Conservation (phyloP, 92 coral and sea anemone species). For the Bergia puertoricense region DNA sequence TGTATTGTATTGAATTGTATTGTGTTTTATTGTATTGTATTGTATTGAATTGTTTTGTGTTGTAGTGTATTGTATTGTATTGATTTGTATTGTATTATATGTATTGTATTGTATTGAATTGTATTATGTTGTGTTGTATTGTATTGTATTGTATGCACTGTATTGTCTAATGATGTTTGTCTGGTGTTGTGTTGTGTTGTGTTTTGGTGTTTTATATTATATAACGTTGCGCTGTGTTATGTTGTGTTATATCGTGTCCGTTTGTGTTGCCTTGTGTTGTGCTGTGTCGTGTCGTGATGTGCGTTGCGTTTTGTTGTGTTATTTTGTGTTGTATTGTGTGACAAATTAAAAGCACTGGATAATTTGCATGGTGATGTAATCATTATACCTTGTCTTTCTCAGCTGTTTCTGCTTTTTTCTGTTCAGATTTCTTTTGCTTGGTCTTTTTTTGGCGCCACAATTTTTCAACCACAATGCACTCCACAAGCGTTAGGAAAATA, state of each 20-base stretch:
- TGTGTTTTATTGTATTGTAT: no score
- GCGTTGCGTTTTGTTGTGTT: not conserved
- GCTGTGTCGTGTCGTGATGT: not conserved
- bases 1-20: not conserved
- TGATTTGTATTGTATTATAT: no score
- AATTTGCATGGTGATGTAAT: no score
- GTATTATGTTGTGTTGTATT: no score
- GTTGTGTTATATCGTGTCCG: no score
- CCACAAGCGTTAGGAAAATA: slow-evolving; percentile 42
- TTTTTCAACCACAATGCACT: slow-evolving; percentile 42
- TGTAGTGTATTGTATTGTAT: not conserved
- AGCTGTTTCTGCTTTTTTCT: slow-evolving; percentile 18
- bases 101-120: no score
- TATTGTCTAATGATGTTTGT: no score
- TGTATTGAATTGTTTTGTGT: not conserved
- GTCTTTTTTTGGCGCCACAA: slow-evolving; percentile 10
- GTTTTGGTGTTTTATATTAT: no score
- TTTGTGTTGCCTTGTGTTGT: not conserved
- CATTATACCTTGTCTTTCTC: slow-evolving; percentile 11
- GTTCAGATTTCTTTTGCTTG: slow-evolving; percentile 10
- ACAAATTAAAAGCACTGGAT: not conserved
- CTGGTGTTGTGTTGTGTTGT: no score
- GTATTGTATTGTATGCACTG: no score
- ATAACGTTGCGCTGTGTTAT: not conserved
- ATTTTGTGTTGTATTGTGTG: not conserved